A percentile compares a stretch with the other conserved stretches of the same genome.
Conservation (phyloP, 2,888 invertebrate genomes). For the Xanthia icteritia region DNA sequence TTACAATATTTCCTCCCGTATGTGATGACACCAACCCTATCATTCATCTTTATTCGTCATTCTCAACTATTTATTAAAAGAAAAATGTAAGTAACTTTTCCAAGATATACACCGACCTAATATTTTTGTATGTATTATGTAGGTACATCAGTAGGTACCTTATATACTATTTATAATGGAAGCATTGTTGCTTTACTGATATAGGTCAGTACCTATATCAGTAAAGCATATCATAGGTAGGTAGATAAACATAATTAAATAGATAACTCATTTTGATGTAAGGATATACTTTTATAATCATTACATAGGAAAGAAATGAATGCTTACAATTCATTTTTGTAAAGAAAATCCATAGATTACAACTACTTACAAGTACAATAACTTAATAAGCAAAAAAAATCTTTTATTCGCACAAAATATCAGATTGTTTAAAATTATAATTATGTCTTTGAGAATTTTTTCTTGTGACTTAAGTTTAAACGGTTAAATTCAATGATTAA, state of each 20-base stretch:
- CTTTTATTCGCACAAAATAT: not conserved
- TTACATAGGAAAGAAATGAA: not conserved
- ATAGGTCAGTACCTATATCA: too few relatives aligned
- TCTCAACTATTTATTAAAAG: constrained; percentile 61
- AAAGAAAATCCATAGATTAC: not conserved
- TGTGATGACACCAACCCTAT: constrained; percentile 59
- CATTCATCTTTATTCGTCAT: constrained; percentile 69
- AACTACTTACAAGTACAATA: not conserved
- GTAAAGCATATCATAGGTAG: not conserved
- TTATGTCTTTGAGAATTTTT: not conserved
- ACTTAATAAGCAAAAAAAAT: not conserved
- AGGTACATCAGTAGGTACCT: not conserved
- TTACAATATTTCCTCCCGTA: constrained; percentile 54
- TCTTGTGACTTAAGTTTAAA: not conserved
- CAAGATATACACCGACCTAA: constrained; percentile 23
- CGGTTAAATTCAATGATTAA: not conserved
- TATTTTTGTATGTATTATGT: constrained; percentile 17
- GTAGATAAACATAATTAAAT: not conserved
- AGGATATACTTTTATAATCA: not conserved
- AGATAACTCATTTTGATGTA: not conserved
- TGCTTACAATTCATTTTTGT: not conserved
- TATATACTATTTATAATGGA: not conserved
- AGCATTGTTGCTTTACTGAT: not conserved
- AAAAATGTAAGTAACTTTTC: constrained; percentile 45
- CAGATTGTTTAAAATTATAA: not conserved